These are phyloP conservation scores for Tethya wilhelma DNA, from an alignment of 37 sponge, comb jelly and placozoan species.

Conservation along the genomic window DNA sequence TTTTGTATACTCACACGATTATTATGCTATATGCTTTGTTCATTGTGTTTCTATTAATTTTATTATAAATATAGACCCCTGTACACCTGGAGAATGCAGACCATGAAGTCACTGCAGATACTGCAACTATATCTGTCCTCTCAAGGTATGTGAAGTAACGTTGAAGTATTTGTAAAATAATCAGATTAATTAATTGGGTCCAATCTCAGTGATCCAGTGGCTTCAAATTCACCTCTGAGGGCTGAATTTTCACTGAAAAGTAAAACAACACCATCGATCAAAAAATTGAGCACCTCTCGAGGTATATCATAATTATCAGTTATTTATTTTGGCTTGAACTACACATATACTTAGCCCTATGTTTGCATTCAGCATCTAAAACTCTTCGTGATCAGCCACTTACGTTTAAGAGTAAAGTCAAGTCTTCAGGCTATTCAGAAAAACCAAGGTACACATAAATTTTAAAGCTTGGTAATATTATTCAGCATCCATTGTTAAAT, in stretches of 20 bases:
- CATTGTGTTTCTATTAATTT: background rate
- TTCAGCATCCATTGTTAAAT: background rate
- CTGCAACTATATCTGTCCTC: slow-evolving; percentile 11
- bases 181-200: too few species aligned
- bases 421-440: slow-evolving; percentile 89
- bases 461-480: background rate
- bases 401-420: slow-evolving; percentile 83
- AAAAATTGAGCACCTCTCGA: too few species aligned
- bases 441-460: slow-evolving; percentile 49
- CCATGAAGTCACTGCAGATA: background rate
- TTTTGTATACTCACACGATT: background rate
- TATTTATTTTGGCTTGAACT: too few species aligned
- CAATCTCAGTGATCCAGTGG: slow-evolving; percentile 69
- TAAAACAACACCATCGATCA: slow-evolving; percentile 4
- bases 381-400: slow-evolving; percentile 75
- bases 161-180: too few species aligned
- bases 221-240: slow-evolving; percentile 50
- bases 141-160: slow-evolving; percentile 22
- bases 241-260: slow-evolving; percentile 53
- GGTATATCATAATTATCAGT: too few species aligned
- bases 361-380: too few species aligned
- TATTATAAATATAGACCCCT: background rate
- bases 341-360: too few species aligned
- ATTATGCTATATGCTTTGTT: too few species aligned
- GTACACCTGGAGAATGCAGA: background rate